Evolutionary conservation across 64 coral and sea anemone genomes (phyloP), one percentile per base, ranked within the genome.

Genomic region (Stylophora pistillata): DNA sequence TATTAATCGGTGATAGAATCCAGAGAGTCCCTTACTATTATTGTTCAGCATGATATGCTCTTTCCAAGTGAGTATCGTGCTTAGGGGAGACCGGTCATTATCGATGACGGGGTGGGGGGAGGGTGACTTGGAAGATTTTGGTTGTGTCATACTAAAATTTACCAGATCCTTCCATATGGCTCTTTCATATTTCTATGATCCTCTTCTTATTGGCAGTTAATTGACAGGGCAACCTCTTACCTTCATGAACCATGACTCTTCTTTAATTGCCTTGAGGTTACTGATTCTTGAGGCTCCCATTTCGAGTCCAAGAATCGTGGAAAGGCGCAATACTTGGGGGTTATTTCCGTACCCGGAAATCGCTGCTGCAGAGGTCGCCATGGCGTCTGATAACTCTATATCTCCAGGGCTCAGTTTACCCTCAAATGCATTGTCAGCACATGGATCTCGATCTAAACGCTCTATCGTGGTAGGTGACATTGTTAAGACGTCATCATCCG

Each of bases 351-450:
- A 41, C 1, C 60, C 62, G 23, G 94, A 91, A 53, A 95, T 2
- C 10, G 86, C 89, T 34, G 94, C 94, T 41, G 94, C 94, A 25
- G 94, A 95, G 79, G 94, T 85, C 21, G 94, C 60, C 94, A 95
- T 88, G 63, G 89, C 94, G 17, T 80, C 77, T 29, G 89, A 91
- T 16, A 95, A 30, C 29, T 95, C 91, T 56, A 95, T 58, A 73
- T 95, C 94, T 73, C 52, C 53, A 52, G 94, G 85, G 4, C 20
- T 29, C 57, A 88, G 55, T 30, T 70, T 91, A 28, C 76, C 73
- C 18, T 88, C 5, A 0, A 88, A 85, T 26, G 53, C 4, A 21
- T 33, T 12, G 0, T 71, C 70, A n/a, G n/a, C 21, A 16, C 17
- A 0, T 13, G 76, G 55, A 18, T 52, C 53, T 16, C 81, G 30